Evolutionary conservation across 2,797 vertebrate species (phyloP).

Genomic region (Phataginus tetradactyla): DNA sequence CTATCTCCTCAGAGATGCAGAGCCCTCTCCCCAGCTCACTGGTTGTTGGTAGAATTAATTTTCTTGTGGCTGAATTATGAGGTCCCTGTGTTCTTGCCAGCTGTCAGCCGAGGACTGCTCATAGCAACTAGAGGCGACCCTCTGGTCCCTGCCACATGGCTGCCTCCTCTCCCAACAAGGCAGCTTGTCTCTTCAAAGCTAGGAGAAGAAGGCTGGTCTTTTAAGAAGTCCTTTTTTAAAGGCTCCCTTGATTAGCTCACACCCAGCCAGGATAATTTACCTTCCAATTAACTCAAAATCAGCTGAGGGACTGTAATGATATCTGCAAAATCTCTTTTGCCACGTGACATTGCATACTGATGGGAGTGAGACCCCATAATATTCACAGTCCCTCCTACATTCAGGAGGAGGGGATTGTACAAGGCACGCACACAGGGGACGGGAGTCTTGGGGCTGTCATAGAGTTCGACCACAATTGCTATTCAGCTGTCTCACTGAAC

Average conservation of each 20-base stretch:
- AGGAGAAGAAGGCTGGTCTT: not conserved
- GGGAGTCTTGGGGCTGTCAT: not conserved
- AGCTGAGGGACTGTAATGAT: not conserved
- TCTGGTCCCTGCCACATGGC: not conserved
- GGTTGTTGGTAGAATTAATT: not conserved
- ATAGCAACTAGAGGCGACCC: not conserved
- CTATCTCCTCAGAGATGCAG: not conserved
- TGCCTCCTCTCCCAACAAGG: not conserved
- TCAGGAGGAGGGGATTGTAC: not conserved
- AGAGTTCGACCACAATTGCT: not conserved
- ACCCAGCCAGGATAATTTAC: not conserved
- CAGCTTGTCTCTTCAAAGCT: not conserved
- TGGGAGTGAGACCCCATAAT: not conserved
- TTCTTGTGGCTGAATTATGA: not conserved
- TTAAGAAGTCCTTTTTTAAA: not conserved
- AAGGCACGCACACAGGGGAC: rapidly evolving
- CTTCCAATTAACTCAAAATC: not conserved
- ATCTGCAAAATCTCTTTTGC: not conserved
- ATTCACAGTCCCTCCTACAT: not conserved
- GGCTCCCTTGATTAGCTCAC: not conserved
- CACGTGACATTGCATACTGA: not conserved
- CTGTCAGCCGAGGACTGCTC: not conserved
- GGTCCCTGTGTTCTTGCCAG: not conserved
- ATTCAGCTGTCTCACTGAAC: not conserved
- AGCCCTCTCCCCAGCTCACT: not conserved